Conservation (phyloP, 2,113 vertebrate species). For the Pachypanchax playfairii region DNA sequence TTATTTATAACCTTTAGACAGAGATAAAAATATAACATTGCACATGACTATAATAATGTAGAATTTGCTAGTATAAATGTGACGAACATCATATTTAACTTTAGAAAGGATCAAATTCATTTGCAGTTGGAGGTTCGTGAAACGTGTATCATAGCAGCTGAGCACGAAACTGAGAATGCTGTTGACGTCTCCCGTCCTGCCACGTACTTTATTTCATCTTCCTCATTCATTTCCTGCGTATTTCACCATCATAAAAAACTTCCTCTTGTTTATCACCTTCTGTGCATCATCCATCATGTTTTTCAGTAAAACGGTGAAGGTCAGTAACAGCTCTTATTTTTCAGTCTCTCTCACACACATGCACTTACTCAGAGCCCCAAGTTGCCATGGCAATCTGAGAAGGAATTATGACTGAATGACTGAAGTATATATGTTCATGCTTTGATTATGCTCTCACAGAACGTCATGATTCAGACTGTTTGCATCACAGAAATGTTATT, state of each 20-base stretch:
- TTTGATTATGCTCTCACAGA: constrained; percentile 38
- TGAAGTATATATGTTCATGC: constrained; percentile 13
- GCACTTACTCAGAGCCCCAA: background rate
- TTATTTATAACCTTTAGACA: no score
- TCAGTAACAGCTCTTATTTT: constrained; percentile 23
- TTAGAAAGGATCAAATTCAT: no score
- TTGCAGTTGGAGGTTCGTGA: no score
- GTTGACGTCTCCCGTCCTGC: no score
- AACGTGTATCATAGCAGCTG: no score
- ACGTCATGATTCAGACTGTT: constrained; percentile 31
- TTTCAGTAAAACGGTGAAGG: constrained; percentile 26
- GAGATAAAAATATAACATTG: no score
- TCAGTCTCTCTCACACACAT: background rate
- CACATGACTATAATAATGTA: no score
- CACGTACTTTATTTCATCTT: background rate
- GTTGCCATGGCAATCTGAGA: constrained; percentile 63
- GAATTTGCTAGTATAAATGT: no score
- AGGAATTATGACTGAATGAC: constrained; percentile 52
- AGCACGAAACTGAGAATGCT: no score
- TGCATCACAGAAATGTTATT: constrained; percentile 16
- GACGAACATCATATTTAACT: no score
- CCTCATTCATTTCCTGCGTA: background rate
- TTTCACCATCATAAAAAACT: background rate
- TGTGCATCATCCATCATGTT: background rate
- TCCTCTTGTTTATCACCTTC: background rate